These are phyloP conservation scores for Acropternis orthonyx DNA, from an alignment of 2,797 vertebrate species.

Conservation along the genomic window DNA sequence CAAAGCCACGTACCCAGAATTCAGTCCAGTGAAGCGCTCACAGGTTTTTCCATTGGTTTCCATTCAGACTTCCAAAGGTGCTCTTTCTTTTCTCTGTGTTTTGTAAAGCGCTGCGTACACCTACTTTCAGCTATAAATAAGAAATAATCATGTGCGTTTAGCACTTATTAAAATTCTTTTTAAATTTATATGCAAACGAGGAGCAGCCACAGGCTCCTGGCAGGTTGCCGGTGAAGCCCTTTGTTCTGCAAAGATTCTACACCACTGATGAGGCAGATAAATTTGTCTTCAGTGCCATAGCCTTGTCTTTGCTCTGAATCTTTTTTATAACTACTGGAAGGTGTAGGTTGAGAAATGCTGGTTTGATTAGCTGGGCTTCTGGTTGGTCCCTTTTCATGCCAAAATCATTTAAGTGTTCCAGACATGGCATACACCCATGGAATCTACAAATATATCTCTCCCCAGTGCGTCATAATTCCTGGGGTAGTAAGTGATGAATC, in stretches of 20 bases:
- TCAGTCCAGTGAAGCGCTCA: not conserved
- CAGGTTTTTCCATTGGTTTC: not conserved
- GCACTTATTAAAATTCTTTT: conserved; percentile 68
- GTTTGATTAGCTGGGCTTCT: conserved; percentile 67
- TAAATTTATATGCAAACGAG: conserved; percentile 68
- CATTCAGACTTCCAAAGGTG: not conserved
- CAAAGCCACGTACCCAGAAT: not conserved
- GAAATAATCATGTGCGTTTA: conserved; percentile 62
- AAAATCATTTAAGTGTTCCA: conserved; percentile 68
- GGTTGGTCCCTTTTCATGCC: conserved; percentile 67
- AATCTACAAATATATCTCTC: conserved; percentile 67
- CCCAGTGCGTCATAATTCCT: conserved; percentile 69
- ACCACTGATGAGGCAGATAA: conserved; percentile 64
- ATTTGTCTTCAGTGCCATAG: conserved; percentile 62
- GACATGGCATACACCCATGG: conserved; percentile 67
- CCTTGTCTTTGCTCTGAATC: conserved; percentile 63
- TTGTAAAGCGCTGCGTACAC: not conserved
- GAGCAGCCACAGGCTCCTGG: conserved; percentile 64
- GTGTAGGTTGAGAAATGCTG: conserved; percentile 68
- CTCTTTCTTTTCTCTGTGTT: not conserved
- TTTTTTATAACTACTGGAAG: conserved; percentile 61
- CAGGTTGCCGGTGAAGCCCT: conserved; percentile 36
- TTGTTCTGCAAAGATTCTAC: conserved; percentile 52
- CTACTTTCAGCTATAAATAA: conserved; percentile 63
- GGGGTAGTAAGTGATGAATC: conserved; percentile 68